phyloP scores from a whole-genome alignment of 1,140 invertebrate species.

The Cepaea nemoralis region DNA sequence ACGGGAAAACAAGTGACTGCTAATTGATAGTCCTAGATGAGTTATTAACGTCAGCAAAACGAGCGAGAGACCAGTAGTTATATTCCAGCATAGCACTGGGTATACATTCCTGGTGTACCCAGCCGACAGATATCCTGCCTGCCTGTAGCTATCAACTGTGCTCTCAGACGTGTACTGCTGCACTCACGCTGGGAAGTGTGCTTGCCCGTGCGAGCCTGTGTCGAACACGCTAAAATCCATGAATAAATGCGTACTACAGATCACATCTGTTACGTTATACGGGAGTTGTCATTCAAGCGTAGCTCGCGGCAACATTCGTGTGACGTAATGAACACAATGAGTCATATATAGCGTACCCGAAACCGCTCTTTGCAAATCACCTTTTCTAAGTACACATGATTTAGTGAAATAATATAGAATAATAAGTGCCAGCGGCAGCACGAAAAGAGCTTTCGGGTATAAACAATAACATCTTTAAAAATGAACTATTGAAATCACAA shows the following conservation, averaged over 20 bases:
- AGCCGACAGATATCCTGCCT: not conserved
- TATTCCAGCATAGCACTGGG: not conserved
- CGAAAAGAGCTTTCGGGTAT: too few species aligned
- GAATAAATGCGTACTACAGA: not conserved
- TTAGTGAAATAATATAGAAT: too few species aligned
- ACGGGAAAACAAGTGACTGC: not conserved
- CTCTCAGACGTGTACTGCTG: not conserved
- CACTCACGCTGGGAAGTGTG: not conserved
- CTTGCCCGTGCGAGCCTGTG: not conserved
- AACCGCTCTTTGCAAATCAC: too few species aligned
- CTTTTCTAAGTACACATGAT: too few species aligned
- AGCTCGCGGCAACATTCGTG: not conserved
- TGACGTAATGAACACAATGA: not conserved
- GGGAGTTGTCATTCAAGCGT: not conserved
- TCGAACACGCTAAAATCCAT: not conserved
- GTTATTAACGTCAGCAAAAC: not conserved
- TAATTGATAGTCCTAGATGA: not conserved
- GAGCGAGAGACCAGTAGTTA: not conserved
- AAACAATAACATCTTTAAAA: too few species aligned
- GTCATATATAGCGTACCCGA: too few species aligned
- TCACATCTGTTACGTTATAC: not conserved
- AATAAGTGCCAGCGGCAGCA: too few species aligned
- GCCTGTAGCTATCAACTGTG: not conserved
- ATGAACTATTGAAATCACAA: too few species aligned
- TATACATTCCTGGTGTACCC: not conserved